Percentiles rank a stretch among this genome's conserved stretches.
These are phyloP conservation scores for Plumapathes pennacea DNA, from an alignment of 92 coral and sea anemone genomes.

Conservation along the genomic window DNA sequence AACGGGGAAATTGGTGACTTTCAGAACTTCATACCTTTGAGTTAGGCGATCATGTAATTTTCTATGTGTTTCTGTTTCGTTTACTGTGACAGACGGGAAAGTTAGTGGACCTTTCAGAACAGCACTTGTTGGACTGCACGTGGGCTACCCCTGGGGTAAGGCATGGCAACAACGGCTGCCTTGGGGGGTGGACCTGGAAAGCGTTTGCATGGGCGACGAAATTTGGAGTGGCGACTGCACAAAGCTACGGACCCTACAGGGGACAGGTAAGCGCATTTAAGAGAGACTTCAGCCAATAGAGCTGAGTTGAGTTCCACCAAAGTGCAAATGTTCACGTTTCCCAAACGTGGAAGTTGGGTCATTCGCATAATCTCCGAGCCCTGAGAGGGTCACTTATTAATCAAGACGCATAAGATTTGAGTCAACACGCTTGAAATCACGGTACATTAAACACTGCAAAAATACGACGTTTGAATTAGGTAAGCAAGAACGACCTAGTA, in stretches of 20 bases:
- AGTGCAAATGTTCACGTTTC: too few species aligned
- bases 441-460: too few species aligned
- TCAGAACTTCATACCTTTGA: background rate
- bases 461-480: too few species aligned
- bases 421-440: too few species aligned
- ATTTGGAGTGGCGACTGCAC: conserved; percentile 76
- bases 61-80: background rate
- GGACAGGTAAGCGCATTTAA: conserved; percentile 84
- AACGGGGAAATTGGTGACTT: too few species aligned
- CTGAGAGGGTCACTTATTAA: too few species aligned
- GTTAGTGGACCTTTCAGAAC: conserved; percentile 76
- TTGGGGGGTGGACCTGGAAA: conserved; percentile 99
- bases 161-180: conserved; percentile 89
- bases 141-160: conserved; percentile 83
- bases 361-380: too few species aligned
- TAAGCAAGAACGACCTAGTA: too few species aligned
- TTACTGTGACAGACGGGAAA: conserved; percentile 66
- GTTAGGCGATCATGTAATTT: background rate
- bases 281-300: too few species aligned
- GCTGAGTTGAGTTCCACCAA: too few species aligned
- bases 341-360: too few species aligned
- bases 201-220: conserved; percentile 81
- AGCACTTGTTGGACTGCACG: conserved; percentile 90
- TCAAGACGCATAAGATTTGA: too few species aligned
- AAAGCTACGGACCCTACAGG: conserved; percentile 86